Evolutionary conservation across 2,113 vertebrate species (phyloP).

Genomic region (Lucifuga dentata): DNA sequence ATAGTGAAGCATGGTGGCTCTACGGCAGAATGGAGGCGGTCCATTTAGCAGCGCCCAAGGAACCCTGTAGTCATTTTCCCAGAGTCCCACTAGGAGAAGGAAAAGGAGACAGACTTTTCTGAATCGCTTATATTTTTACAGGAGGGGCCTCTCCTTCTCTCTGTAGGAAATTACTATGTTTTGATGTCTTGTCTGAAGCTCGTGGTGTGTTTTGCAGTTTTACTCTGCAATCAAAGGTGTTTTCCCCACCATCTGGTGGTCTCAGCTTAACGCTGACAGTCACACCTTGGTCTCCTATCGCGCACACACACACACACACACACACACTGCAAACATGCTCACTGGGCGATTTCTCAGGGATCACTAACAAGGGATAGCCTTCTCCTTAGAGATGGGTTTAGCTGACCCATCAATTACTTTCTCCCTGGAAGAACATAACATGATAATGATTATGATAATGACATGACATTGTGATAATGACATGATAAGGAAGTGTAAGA

Average conservation of each 20-base stretch:
- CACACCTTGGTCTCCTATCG: slow-evolving; percentile 58
- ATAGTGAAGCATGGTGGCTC: slow-evolving; percentile 52
- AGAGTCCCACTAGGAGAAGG: slow-evolving; percentile 58
- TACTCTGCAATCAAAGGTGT: slow-evolving; percentile 43
- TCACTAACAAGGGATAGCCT: slow-evolving; percentile 67
- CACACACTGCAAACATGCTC: slow-evolving; percentile 46
- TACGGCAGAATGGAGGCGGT: slow-evolving; percentile 59
- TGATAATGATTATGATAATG: slow-evolving; percentile 79
- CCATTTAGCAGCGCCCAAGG: slow-evolving; percentile 70
- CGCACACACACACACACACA: no score
- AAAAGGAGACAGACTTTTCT: slow-evolving; percentile 46
- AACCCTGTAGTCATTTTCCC: slow-evolving; percentile 42
- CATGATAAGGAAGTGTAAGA: slow-evolving; percentile 73
- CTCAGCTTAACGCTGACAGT: slow-evolving; percentile 39
- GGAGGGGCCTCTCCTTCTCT: slow-evolving; percentile 12
- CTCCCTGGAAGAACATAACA: slow-evolving; percentile 60
- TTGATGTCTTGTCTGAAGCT: slow-evolving; percentile 35
- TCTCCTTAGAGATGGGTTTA: slow-evolving; percentile 60
- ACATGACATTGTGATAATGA: slow-evolving; percentile 73
- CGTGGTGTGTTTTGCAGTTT: slow-evolving; percentile 38
- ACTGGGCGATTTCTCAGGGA: slow-evolving; percentile 51
- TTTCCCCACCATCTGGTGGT: slow-evolving; percentile 42
- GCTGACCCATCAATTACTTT: slow-evolving; percentile 79
- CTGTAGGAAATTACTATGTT: slow-evolving; percentile 51
- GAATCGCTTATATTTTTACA: slow-evolving; percentile 43